phyloP scores from a whole-genome alignment of 2,113 vertebrate genomes.

The Perca fluviatilis region DNA sequence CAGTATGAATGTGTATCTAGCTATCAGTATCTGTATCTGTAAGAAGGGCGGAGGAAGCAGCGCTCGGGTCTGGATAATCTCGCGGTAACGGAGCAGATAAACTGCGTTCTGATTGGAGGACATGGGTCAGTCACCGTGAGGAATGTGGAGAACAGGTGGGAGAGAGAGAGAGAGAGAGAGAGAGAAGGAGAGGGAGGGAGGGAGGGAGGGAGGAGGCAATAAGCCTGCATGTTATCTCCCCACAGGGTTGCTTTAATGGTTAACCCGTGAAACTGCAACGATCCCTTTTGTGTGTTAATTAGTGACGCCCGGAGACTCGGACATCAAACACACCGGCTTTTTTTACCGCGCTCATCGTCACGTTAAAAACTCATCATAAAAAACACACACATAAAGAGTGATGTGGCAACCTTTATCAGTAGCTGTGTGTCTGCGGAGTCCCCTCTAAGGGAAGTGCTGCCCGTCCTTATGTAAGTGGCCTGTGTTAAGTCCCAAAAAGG shows the following conservation, averaged over 20 bases:
- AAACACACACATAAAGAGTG: not conserved
- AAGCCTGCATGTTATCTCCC: slow-evolving; percentile 18
- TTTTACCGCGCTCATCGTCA: slow-evolving; percentile 17
- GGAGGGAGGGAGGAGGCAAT: slow-evolving; percentile 19
- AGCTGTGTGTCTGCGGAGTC: not conserved
- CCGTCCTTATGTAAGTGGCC: slow-evolving; percentile 50
- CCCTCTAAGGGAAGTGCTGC: not conserved
- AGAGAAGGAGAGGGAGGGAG: too few relatives aligned
- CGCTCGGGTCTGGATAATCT: slow-evolving; percentile 5
- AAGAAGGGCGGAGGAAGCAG: not conserved
- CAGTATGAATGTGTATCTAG: too few relatives aligned
- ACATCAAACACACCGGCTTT: not conserved
- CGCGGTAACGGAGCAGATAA: slow-evolving; percentile 10
- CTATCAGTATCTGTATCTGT: too few relatives aligned
- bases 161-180: not conserved
- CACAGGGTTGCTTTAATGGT: slow-evolving; percentile 54
- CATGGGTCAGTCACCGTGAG: slow-evolving; percentile 64
- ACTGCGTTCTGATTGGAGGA: slow-evolving; percentile 45
- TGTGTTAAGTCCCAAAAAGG: slow-evolving; percentile 47
- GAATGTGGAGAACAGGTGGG: slow-evolving; percentile 72
- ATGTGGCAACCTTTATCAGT: not conserved
- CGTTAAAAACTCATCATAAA: slow-evolving; percentile 5
- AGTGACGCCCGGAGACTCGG: not conserved
- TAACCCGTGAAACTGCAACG: slow-evolving; percentile 49
- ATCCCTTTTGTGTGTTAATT: slow-evolving; percentile 16